Base-by-base conservation (phyloP, 2,113 vertebrate species). In the Melospiza georgiana region DNA sequence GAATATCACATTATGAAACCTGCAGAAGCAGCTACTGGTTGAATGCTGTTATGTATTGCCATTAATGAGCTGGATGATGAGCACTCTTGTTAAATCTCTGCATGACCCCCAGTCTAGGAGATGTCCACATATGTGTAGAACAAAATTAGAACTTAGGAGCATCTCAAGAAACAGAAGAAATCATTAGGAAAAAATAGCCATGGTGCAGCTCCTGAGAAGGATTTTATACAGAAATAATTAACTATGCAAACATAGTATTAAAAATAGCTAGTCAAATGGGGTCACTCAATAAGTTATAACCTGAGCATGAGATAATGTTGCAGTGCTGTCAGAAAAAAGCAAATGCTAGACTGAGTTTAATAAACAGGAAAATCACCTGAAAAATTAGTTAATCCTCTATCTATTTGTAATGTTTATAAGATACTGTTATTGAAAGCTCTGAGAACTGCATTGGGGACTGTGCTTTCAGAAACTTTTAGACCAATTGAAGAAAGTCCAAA, bases 1-100 rank as follows among this genome's bases (percentile, higher is more conserved):
- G 66, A 72, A 41, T 72, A 61, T 65, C 27, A 61, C 87, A 87
- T 87, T 75, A 87, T 61, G 54, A 93, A 66, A 57, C 59, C 35
- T 72, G 71, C 82, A 68, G 74, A 87, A 90, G 58, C 5, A 0
- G 44, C 78, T 87, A 41, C 82, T 87, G n/a, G 33, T 91, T 87
- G 74, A 93, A 73, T 72, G 65, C 65, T 52, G 44, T 73, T 94
- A 43, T 0, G 0, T 84, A 72, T 91, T 93, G 85, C 71, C 58
- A 72, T 94, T 95, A 93, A 91, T 95, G 87, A 96, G 84, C 84
- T 71, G 69, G 23, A 71, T 77, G 92, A 79, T 81, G 73, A 94
- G 54, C 31, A 16, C 62, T 93, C 66, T 85, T 80, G n/a, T 91
- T 91, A 85, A 82, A 91, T 82, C 54, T 79, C 31, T 81, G 58